phyloP scores from a whole-genome alignment of 2,797 vertebrate species.

The Phoxinus dragarum region DNA sequence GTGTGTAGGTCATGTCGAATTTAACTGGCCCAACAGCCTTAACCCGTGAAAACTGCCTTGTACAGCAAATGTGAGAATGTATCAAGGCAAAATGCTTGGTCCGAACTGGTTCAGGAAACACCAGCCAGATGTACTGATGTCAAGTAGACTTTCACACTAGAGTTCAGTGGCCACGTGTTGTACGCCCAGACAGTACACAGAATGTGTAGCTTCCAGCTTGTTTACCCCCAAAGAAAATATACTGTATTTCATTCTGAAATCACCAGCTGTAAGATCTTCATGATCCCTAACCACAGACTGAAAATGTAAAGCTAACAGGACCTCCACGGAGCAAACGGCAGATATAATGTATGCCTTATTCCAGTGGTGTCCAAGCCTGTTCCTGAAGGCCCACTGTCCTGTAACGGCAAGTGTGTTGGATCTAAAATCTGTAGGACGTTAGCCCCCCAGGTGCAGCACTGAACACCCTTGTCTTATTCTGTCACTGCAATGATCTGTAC shows the following conservation, averaged over 20 bases:
- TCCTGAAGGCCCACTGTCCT: not conserved
- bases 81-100: not conserved
- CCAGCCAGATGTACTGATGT: not conserved
- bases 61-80: not conserved
- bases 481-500: conserved; percentile 64
- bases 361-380: not conserved
- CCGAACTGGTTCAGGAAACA: not conserved
- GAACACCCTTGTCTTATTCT: conserved; percentile 42
- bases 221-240: conserved; percentile 77
- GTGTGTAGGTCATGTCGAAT: not conserved
- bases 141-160: not conserved
- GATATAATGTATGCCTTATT: conserved; percentile 55
- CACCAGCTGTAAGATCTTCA: conserved; percentile 73
- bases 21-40: not conserved
- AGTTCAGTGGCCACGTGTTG: not conserved
- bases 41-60: conserved; percentile 11
- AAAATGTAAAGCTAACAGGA: conserved; percentile 37
- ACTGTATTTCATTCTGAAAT: conserved; percentile 76
- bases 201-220: conserved; percentile 64
- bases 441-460: not conserved
- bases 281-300: not conserved
- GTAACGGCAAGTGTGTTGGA: not conserved
- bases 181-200: conserved; percentile 31
- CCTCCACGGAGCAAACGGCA: conserved; percentile 49
- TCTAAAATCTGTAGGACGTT: not conserved